Base-by-base conservation (phyloP, 2,113 vertebrate genomes). In the Microtus oregoni region DNA sequence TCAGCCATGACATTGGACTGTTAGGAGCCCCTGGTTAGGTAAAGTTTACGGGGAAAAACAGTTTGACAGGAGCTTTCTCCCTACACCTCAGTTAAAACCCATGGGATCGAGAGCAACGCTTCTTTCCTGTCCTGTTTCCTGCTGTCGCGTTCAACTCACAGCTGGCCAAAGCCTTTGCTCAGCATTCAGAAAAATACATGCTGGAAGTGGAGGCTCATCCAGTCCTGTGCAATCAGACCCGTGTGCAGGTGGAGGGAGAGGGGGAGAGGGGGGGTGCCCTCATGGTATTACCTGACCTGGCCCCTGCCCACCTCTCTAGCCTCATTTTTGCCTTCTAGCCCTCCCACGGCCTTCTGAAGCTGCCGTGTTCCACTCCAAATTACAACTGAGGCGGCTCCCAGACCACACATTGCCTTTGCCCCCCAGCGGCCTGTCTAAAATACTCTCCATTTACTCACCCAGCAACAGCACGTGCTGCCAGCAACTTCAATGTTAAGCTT, bases 271-370 rank as follows among this genome's bases (percentile, higher is more conserved):
- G 63, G 76, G 55, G 32, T 68, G 58, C 20, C 30, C 38, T 13
- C 44, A 3, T 5, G 58, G 17, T 32, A 38, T 78, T 94, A 85
- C 41, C 75, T 79, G 26, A 73, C 70, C 67, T 78, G 38, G 47
- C 11, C 35, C 81, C 65, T 67, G 63, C 22, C 14, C 63, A 8
- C 78, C 77, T 96, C 52, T 58, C 38, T 11, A 78, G 52, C 38
- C 26, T 47, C 7, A 5, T 61, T 52, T 89, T 76, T 78, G 87
- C n/a, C 55, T 75, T 89, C 90, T 70, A 2, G 26, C 32, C 14
- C 28, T 72, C 12, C 20, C 7, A 7, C 0, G 0, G 5, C 15
- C 15, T 44, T 61, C 63, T 61, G 20, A 50, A 72, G 1, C n/a
- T 14, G 7, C 70, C 17, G 11, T 58, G 38, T 67, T 70, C 70